These are phyloP conservation scores for Scaptomyza cyrtandrae DNA, from an alignment of 2,888 invertebrate species.

Conservation along the genomic window DNA sequence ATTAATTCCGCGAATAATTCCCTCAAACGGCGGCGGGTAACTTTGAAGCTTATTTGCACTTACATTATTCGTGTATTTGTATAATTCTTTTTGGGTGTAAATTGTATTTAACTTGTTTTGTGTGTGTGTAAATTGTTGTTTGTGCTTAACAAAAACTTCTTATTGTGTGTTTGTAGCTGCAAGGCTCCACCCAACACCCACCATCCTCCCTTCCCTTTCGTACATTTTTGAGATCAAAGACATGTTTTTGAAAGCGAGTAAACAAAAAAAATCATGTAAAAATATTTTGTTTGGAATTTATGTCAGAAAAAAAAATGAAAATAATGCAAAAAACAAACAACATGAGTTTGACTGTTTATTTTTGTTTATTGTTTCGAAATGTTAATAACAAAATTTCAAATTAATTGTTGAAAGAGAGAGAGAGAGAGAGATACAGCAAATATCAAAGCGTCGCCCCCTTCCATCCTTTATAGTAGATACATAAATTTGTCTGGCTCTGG, in stretches of 20 bases:
- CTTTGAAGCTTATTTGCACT: slow-evolving; percentile 55
- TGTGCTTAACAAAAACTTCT: slow-evolving; percentile 29
- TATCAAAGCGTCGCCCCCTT: slow-evolving; percentile 20
- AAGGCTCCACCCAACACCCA: slow-evolving; percentile 5
- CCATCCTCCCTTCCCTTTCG: slow-evolving; percentile 1
- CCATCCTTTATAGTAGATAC: background rate
- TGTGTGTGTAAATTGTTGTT: slow-evolving; percentile 17
- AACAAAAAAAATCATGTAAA: slow-evolving; percentile 40
- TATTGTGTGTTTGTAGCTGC: slow-evolving; percentile 20
- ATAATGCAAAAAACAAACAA: slow-evolving; percentile 22
- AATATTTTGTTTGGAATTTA: slow-evolving; percentile 66
- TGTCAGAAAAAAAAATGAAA: slow-evolving; percentile 45
- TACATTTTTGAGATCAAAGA: slow-evolving; percentile 77
- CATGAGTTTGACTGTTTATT: slow-evolving; percentile 38
- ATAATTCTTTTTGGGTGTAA: slow-evolving; percentile 40
- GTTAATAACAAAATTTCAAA: slow-evolving; percentile 50
- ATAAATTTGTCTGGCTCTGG: slow-evolving; percentile 20
- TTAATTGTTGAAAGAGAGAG: slow-evolving; percentile 32
- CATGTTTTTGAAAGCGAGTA: slow-evolving; percentile 63
- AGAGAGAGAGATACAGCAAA: slow-evolving; percentile 6
- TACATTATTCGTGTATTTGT: slow-evolving; percentile 56
- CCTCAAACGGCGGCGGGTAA: slow-evolving; percentile 29
- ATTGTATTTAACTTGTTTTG: slow-evolving; percentile 26
- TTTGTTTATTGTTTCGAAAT: slow-evolving; percentile 24
- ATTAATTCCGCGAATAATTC: slow-evolving; percentile 51